Evolutionary conservation across 1,140 invertebrate species (phyloP).

Genomic region (Drosophila parvula): DNA sequence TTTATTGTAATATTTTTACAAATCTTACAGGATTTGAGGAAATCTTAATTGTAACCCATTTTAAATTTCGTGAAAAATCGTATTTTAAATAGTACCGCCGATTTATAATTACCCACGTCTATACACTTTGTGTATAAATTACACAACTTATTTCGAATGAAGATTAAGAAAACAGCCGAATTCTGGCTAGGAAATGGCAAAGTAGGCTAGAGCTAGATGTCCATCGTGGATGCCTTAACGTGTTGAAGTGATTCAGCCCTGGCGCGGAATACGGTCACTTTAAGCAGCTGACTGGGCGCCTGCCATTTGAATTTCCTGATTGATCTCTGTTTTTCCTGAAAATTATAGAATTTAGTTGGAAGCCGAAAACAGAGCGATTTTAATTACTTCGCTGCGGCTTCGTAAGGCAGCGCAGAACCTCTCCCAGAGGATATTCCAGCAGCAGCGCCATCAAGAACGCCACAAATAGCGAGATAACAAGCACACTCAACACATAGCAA

Average conservation of each 20-base stretch:
- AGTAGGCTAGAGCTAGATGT: neutral
- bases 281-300: conserved; percentile 29
- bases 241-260: neutral
- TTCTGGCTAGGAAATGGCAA: neutral
- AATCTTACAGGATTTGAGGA: neutral
- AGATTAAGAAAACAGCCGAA: neutral
- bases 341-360: neutral
- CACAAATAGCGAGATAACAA: conserved; percentile 51
- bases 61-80: neutral
- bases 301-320: conserved; percentile 39
- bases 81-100: neutral
- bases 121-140: neutral
- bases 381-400: conserved; percentile 19
- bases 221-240: neutral
- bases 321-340: conserved; percentile 6
- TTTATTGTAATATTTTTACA: neutral
- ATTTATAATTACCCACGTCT: neutral
- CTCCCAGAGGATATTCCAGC: conserved; percentile 62
- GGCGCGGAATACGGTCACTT: neutral
- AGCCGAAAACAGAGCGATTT: no score
- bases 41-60: no score
- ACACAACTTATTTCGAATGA: neutral
- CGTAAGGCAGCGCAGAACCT: conserved; percentile 41
- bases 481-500: conserved; percentile 38
- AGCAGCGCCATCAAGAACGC: conserved; percentile 52